A percentile compares a stretch with the other conserved stretches of the same genome.
Conservation (phyloP, 2,113 vertebrate genomes). For the Psilopsiagon aymara region DNA sequence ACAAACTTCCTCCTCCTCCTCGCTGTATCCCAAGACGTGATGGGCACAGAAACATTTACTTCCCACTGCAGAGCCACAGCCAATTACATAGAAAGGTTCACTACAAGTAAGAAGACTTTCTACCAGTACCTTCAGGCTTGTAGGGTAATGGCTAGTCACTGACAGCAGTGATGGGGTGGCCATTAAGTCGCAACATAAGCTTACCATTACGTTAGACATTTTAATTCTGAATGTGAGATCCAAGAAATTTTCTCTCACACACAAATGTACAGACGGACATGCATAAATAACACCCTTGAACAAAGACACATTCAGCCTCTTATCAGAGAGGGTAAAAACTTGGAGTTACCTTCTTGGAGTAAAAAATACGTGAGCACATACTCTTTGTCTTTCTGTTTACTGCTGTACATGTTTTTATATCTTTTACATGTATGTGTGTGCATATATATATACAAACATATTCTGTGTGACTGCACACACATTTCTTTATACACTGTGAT, state of each 20-base stretch:
- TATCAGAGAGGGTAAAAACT: neutral
- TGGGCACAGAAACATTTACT: neutral
- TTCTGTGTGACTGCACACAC: neutral
- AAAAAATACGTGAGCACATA: neutral
- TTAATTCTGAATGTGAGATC: neutral
- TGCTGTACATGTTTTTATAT: neutral
- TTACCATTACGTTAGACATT: neutral
- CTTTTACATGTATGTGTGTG: neutral
- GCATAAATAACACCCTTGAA: neutral
- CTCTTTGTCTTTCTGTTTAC: neutral
- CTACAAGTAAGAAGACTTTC: neutral
- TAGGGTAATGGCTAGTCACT: neutral
- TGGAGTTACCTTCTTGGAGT: neutral
- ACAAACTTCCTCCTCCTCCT: neutral
- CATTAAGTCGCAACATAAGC: neutral
- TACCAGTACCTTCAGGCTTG: neutral
- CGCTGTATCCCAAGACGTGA: fast-evolving
- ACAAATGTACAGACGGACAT: neutral
- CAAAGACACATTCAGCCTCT: neutral
- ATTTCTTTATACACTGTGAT: neutral
- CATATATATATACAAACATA: neutral
- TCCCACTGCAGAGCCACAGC: neutral
- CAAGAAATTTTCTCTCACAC: neutral
- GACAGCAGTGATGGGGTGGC: neutral
- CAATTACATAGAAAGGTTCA: neutral